Conservation (phyloP, 1,140 invertebrate species). For the Camponotus floridanus region DNA sequence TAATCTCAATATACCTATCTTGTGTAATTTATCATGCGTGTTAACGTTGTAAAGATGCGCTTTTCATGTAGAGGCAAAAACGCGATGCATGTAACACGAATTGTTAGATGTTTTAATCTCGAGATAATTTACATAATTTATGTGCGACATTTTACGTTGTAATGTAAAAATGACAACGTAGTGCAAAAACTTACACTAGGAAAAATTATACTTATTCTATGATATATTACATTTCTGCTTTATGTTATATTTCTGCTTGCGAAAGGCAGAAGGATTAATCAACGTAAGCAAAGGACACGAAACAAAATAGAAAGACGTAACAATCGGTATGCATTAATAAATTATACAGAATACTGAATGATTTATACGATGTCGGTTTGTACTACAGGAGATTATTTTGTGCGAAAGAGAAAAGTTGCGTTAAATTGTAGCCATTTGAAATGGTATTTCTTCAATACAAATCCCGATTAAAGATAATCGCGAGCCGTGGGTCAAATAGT, state of each 20-base stretch:
- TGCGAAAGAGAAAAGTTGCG: neutral
- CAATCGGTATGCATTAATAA: conserved; percentile 1
- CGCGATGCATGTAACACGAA: conserved; percentile 8
- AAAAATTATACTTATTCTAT: neutral
- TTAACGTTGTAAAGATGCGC: conserved; percentile 2
- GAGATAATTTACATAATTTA: conserved; percentile 31
- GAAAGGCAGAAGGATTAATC: neutral
- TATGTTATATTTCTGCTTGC: too few species aligned
- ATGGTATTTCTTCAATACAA: neutral
- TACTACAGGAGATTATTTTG: neutral
- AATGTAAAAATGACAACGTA: neutral
- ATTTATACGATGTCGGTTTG: neutral
- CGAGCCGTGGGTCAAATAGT: neutral
- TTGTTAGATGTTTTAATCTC: neutral
- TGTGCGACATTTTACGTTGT: neutral
- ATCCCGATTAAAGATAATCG: neutral
- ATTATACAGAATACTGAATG: neutral
- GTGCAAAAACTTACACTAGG: neutral
- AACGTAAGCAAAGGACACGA: neutral
- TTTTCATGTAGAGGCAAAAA: conserved; percentile 4
- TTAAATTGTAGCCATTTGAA: neutral
- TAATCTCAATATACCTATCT: conserved; percentile 28
- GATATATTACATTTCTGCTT: neutral
- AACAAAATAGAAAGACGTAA: neutral
- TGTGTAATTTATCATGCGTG: conserved; percentile 14